Percentiles rank a stretch among this genome's conserved stretches.
These are phyloP conservation scores for Penaeus indicus DNA, from an alignment of 1,140 invertebrate genomes.

Conservation along the genomic window DNA sequence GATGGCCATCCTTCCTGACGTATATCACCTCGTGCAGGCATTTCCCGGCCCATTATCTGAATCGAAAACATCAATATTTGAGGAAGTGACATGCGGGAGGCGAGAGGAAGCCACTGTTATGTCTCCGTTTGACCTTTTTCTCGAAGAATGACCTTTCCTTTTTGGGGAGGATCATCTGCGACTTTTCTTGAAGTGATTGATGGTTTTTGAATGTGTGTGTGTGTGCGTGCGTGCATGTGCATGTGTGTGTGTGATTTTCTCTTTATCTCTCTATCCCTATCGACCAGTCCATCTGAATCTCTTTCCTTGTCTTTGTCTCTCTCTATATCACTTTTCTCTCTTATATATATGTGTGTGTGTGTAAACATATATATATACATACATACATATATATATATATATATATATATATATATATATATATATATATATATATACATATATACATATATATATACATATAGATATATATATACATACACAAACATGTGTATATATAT, in stretches of 20 bases:
- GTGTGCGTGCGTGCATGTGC: no score
- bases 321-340: neutral
- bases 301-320: neutral
- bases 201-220: no score
- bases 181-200: no score
- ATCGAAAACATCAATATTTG: no score
- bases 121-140: no score
- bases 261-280: neutral
- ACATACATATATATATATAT: neutral
- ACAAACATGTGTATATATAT: neutral
- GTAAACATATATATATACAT: neutral
- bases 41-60: no score
- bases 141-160: no score
- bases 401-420: constrained; percentile 30
- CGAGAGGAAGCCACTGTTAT: no score
- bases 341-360: neutral
- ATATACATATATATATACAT: constrained; percentile 2
- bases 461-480: constrained; percentile 16
- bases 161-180: no score
- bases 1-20: no score
- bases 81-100: no score
- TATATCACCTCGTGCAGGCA: no score
- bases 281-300: neutral
- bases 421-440: constrained; percentile 27
- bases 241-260: neutral